Base-by-base conservation (phyloP, 2,888 invertebrate genomes). In the Mayetiola destructor region DNA sequence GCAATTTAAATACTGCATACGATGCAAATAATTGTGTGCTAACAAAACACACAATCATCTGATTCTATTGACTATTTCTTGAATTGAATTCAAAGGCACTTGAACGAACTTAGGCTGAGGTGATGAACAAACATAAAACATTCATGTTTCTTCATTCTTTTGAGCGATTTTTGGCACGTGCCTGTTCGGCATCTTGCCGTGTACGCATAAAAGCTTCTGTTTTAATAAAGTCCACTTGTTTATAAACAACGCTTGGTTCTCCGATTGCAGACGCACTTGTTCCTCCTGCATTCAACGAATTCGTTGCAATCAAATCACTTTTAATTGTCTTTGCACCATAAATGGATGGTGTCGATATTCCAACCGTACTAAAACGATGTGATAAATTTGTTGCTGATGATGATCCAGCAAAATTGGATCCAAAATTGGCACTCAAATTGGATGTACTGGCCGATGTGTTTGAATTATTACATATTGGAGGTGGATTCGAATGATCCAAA, bases 221-320 rank as follows among this genome's bases (percentile, higher is more conserved):
- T 76, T 92, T 94, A 56, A 90, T 75, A 74, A 94, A 94, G 74
- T 95, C 94, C 0, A 95, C 92, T 1, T 87, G 88, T 69, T 92
- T 90, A 72, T 94, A 94, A 9, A 88, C 88, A 0, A 85, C 77
- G 12, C 64, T 61, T 16, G 71, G 70, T 40, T 71, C 67, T 59
- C 71, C 68, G 1, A 70, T 66, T 0, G 72, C 66, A 4, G 68
- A 61, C 30, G 29, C 61, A 62, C 60, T 60, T 59, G 64, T 64
- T 9, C 64, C 60, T 1, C 63, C 64, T 2, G 65, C 63, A 3
- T 67, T 63, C 3, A 66, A 62, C 57, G 67, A 64, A 56, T 68
- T 63, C 62, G 66, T 66, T 35, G 32, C 23, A 54, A 21, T 9
- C 62, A 66, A 64, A 52, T 52, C 52, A 23, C 27, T 30, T 29